phyloP scores from a whole-genome alignment of 2,113 vertebrate species.

The Rhea americana region DNA sequence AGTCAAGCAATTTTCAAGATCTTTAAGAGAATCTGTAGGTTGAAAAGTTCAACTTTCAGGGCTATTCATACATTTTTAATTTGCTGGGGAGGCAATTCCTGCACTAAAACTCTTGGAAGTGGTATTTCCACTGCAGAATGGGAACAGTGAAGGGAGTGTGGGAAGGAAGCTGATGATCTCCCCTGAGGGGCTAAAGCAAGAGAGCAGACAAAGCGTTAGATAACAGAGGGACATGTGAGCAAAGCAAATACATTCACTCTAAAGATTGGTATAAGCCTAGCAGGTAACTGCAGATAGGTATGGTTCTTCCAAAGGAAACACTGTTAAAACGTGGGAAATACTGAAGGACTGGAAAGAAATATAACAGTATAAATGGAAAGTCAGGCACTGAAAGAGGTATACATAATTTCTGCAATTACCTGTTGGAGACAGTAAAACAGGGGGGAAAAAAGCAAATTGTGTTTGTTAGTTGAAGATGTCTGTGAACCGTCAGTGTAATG shows the following conservation, averaged over 20 bases:
- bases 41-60: background rate
- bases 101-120: background rate
- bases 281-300: background rate
- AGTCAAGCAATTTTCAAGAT: background rate
- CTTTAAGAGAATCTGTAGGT: background rate
- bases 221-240: background rate
- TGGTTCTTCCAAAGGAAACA: background rate
- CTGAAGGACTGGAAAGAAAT: background rate
- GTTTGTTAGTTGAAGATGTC: background rate
- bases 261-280: background rate
- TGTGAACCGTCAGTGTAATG: background rate
- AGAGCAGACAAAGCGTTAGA: background rate
- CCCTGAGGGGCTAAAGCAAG: background rate
- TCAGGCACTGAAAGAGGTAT: background rate
- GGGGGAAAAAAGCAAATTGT: background rate
- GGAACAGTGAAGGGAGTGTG: background rate
- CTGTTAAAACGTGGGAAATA: background rate
- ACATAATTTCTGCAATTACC: background rate
- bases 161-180: background rate
- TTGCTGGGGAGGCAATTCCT: background rate
- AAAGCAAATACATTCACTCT: background rate
- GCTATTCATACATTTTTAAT: background rate
- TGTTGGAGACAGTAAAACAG: background rate
- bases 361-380: background rate
- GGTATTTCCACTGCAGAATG: background rate